Evolutionary conservation across 2,797 vertebrate genomes (phyloP).

Genomic region (Syngnathus rostellatus): DNA sequence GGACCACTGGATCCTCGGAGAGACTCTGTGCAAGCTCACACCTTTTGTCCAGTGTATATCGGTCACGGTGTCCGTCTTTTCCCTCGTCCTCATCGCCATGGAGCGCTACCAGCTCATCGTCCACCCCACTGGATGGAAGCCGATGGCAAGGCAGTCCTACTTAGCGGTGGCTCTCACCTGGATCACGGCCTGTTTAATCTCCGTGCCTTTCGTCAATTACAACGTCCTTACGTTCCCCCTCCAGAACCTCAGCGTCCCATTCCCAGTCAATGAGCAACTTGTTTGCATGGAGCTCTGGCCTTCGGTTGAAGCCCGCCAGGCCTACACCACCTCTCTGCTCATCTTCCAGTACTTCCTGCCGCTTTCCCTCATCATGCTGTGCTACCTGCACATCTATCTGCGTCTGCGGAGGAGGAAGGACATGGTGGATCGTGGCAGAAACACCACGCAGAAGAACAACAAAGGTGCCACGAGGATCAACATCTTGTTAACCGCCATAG

Average conservation of each 20-base stretch:
- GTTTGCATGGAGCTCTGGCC: conserved; percentile 78
- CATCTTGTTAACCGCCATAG: conserved; percentile 72
- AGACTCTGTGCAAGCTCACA: conserved; percentile 73
- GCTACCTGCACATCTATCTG: conserved; percentile 77
- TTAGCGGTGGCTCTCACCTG: conserved; percentile 74
- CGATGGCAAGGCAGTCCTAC: conserved; percentile 72
- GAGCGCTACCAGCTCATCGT: conserved; percentile 83
- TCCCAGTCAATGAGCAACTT: conserved; percentile 51
- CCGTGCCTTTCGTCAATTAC: conserved; percentile 73
- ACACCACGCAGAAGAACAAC: conserved; percentile 55
- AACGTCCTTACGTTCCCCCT: conserved; percentile 60
- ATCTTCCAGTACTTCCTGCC: conserved; percentile 77
- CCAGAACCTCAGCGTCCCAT: conserved; percentile 67
- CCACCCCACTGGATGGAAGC: conserved; percentile 80
- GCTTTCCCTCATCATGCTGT: conserved; percentile 66
- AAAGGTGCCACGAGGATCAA: conserved; percentile 71
- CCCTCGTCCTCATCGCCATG: conserved; percentile 77
- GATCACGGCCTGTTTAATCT: conserved; percentile 70
- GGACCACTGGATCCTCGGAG: conserved; percentile 80
- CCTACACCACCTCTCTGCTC: conserved; percentile 76
- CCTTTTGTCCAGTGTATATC: conserved; percentile 76
- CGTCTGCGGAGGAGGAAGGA: conserved; percentile 72
- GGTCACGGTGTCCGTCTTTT: conserved; percentile 73
- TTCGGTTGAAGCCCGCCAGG: conserved; percentile 54
- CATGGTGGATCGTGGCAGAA: conserved; percentile 71